Conservation (phyloP, 2,888 invertebrate species). For the Willowsia nigromaculata region DNA sequence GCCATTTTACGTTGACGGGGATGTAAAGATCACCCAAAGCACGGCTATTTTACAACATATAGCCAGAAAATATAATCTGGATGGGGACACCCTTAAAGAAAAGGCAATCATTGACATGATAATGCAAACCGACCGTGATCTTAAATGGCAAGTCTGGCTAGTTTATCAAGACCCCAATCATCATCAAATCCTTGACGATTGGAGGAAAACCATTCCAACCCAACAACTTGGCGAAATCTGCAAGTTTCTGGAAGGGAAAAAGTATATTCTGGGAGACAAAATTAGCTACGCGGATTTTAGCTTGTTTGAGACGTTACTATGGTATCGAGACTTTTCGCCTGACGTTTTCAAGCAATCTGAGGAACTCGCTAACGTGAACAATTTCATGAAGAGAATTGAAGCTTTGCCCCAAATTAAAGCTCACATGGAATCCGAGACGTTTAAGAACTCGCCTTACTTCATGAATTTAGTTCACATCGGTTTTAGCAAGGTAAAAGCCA, state of each 20-base stretch:
- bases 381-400: slow-evolving; percentile 47
- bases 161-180: slow-evolving; percentile 31
- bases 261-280: slow-evolving; percentile 36
- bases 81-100: slow-evolving; percentile 42
- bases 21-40: slow-evolving; percentile 51
- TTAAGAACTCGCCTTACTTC: slow-evolving; percentile 42
- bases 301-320: slow-evolving; percentile 30
- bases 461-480: slow-evolving; percentile 44
- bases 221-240: slow-evolving; percentile 26
- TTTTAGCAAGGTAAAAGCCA: slow-evolving; percentile 16
- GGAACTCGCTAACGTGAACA: slow-evolving; percentile 25
- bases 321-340: slow-evolving; percentile 15
- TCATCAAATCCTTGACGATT: slow-evolving; percentile 51
- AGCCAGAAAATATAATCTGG: slow-evolving; percentile 43
- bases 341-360: slow-evolving; percentile 34
- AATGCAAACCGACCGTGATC: slow-evolving; percentile 25
- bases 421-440: slow-evolving; percentile 45
- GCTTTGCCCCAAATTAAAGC: slow-evolving; percentile 46
- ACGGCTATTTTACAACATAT: slow-evolving; percentile 43
- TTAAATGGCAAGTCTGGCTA: slow-evolving; percentile 38
- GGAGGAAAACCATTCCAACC: slow-evolving; percentile 57
- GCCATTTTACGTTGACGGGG: slow-evolving; percentile 48
- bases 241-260: slow-evolving; percentile 47
- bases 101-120: slow-evolving; percentile 46
- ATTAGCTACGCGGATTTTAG: slow-evolving; percentile 46